Evolutionary conservation across 2,113 vertebrate genomes (phyloP).

Genomic region (Pachycephala philippinensis): DNA sequence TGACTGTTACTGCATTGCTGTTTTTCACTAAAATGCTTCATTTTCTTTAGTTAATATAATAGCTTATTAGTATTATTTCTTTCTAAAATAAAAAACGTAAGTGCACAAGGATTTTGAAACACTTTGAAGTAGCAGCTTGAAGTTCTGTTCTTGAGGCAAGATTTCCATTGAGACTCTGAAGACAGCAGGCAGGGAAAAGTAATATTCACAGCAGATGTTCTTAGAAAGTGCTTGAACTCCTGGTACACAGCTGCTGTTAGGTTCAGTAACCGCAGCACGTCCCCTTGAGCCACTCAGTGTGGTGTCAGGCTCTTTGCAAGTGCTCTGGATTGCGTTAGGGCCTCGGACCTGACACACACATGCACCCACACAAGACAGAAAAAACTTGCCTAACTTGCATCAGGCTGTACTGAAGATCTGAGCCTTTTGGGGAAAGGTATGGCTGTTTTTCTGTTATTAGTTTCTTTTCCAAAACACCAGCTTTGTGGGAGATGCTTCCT

Average conservation of each 20-base stretch:
- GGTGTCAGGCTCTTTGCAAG: background rate
- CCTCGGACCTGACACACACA: background rate
- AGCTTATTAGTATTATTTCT: background rate
- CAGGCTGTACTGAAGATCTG: background rate
- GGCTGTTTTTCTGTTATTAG: background rate
- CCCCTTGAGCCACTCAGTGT: background rate
- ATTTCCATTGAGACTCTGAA: background rate
- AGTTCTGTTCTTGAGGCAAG: background rate
- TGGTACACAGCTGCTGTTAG: background rate
- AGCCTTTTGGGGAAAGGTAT: background rate
- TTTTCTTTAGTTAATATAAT: background rate
- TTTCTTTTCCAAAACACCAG: background rate
- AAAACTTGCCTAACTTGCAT: background rate
- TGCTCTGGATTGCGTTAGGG: background rate
- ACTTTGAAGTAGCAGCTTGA: background rate
- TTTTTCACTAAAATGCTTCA: background rate
- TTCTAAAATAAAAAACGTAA: background rate
- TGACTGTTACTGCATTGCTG: background rate
- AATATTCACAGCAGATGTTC: background rate
- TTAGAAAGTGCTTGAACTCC: slow-evolving; percentile 4
- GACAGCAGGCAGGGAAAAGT: background rate
- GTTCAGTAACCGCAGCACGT: background rate
- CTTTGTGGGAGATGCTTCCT: background rate
- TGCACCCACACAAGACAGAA: background rate
- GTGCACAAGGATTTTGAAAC: background rate